Base-by-base conservation (phyloP, 1,140 invertebrate genomes). In the Dreissena polymorpha region DNA sequence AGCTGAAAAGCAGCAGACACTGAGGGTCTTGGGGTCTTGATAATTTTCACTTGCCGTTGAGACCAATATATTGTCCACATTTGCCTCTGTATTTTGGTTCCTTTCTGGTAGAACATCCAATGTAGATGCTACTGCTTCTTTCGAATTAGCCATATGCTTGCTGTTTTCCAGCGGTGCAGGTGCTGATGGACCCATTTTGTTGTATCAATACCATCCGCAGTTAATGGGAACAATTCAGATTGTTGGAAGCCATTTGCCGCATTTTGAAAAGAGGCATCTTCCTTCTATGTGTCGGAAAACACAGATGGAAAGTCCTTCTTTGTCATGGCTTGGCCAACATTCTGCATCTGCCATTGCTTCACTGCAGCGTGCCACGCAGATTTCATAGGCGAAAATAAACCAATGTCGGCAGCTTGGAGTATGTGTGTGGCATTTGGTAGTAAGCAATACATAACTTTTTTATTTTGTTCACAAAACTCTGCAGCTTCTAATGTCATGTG, bases 321-420 rank as follows among this genome's bases (percentile, higher is more conserved):
- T 16, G 0, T 0, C 14, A 71, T 13, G 6, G 49, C 69, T 71
- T 71, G 16, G 14, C 69, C 69, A 27, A 71, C 29, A 39, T 71
- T 21, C 12, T 39, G 29, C 23, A 71, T 27, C 69, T 71, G 69
- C 69, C 69, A 71, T 12, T 27, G 10, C 51, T 71, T 71, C 14
- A 71, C 69, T 49, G 29, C 39, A n/a, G n/a, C n/a, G n/a, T n/a
- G n/a, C n/a, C n/a, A 39, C 39, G 39, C 39, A 8, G 39, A 39
- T 71, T 71, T 71, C 25, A 71, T 13, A 1, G 69, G 69, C 13
- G 69, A 71, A 25, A 71, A 71, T 5, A 71, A 23, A 13, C 69
- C 69, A 71, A 71, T 71, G 51, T 25, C 49, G 51, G 12, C 13
- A 18, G 69, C 69, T 23, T 71, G 29, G 10, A 71, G 29, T 21